Base-by-base conservation (phyloP, 2,888 invertebrate species). In the Lapara coniferarum region DNA sequence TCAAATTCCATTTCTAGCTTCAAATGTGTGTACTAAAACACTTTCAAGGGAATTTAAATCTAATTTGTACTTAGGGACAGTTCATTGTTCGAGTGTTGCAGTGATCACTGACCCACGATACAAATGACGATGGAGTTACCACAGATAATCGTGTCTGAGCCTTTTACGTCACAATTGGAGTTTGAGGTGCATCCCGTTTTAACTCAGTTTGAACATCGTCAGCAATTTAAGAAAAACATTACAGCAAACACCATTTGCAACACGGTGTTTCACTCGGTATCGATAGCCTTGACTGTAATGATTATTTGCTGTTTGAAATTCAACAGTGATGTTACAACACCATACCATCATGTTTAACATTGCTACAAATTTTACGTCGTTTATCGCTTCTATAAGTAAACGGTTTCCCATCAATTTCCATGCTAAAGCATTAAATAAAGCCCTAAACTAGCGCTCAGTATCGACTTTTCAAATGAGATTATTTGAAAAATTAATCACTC, bases 1-100 rank as follows among this genome's bases (percentile, higher is more conserved):
- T 51, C 66, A 30, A 52, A 25, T 52, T 30, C 10, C 13, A 52
- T 66, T 66, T 66, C 37, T 46, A 49, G 46, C 16, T 13, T 55
- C 19, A 25, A 58, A 30, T n/a, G 30, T 37, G 57, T 14, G 30
- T 14, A 37, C 16, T 44, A n/a, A 59, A 0, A 30, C 14, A 37
- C 6, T 30, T 25, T 25, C 25, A 37, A 37, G 37, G 2, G 5
- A 37, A 37, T 37, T 37, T 37, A 37, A 37, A 37, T 37, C 37
- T 5, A 37, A 37, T 37, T 37, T 0, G 37, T 37, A 37, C 5
- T 37, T 37, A 37, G 5, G 37, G 37, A 37, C 5, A 37, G 5
- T 37, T 37, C 37, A 37, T 37, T 37, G 8, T 37, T 37, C 37
- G 7, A 37, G 37, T 37, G 37, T 37, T 7, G 8, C 37, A 37